These are phyloP conservation scores for Serrognathus titanus DNA, from an alignment of 2,888 invertebrate genomes.

Conservation along the genomic window DNA sequence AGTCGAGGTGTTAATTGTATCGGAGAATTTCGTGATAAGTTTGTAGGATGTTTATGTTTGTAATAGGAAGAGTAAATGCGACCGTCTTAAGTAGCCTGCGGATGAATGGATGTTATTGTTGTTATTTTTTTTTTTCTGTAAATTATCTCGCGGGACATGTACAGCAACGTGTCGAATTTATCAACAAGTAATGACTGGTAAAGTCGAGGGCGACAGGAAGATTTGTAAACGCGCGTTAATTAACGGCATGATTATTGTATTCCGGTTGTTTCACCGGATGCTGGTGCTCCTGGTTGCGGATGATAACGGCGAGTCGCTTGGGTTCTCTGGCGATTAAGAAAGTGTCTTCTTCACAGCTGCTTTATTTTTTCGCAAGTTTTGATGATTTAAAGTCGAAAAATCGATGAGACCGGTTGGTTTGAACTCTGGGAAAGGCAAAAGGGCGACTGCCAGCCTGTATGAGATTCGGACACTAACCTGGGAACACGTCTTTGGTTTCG, in stretches of 20 bases:
- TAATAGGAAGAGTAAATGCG: no score
- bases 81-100: no score
- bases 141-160: neutral
- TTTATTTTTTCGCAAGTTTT: no score
- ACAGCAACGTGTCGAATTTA: neutral
- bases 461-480: conserved; percentile 55
- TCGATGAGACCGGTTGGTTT: neutral
- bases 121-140: no score
- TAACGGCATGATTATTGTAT: conserved; percentile 15
- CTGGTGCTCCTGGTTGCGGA: neutral
- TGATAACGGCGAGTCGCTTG: no score
- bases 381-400: no score
- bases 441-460: neutral
- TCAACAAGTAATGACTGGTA: neutral
- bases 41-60: no score
- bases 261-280: conserved; percentile 12
- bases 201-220: neutral
- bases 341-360: no score
- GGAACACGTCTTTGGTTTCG: conserved; percentile 69
- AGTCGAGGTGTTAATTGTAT: no score
- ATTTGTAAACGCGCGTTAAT: conserved; percentile 11
- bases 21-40: no score
- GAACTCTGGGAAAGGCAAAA: conserved; percentile 32
- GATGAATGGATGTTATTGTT: no score
- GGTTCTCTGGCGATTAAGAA: no score